Conservation (phyloP, 2,888 invertebrate genomes). For the Platycheirus rosarum region DNA sequence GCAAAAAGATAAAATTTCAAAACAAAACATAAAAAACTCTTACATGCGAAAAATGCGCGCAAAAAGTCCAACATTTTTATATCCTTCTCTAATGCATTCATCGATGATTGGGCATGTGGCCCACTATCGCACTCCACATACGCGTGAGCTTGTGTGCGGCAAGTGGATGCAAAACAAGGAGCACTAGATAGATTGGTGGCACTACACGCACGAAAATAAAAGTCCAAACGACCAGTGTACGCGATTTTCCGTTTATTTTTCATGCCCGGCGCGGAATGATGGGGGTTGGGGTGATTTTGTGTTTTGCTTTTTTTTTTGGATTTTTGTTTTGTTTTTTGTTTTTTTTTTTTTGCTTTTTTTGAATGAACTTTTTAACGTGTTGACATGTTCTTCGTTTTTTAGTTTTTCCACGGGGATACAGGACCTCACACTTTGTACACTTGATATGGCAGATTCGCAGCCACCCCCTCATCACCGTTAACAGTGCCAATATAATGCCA, state of each 20-base stretch:
- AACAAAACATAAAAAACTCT: constrained; percentile 70
- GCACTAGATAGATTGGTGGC: constrained; percentile 70
- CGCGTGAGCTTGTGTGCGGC: constrained; percentile 28
- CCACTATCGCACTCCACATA: constrained; percentile 61
- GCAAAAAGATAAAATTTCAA: constrained; percentile 29
- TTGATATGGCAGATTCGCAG: constrained; percentile 40
- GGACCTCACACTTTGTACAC: constrained; percentile 38
- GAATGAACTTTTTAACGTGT: constrained; percentile 66
- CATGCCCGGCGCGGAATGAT: background rate
- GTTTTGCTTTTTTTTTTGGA: constrained; percentile 66
- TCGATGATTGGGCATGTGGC: constrained; percentile 73
- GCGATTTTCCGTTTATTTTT: constrained; percentile 54
- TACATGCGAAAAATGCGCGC: constrained; percentile 45
- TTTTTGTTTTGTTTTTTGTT: constrained; percentile 69
- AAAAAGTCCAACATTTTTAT: constrained; percentile 67
- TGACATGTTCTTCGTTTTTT: constrained; percentile 73
- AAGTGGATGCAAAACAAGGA: constrained; percentile 71
- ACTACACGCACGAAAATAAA: constrained; percentile 73
- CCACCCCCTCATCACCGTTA: constrained; percentile 68
- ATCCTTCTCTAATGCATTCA: constrained; percentile 74
- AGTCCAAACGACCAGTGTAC: constrained; percentile 68
- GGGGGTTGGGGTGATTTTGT: constrained; percentile 76
- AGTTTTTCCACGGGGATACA: constrained; percentile 65
- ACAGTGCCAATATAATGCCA: constrained; percentile 65
- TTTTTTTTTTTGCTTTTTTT: constrained; percentile 69